Percentiles rank a stretch among this genome's conserved stretches.
Evolutionary conservation across 2,888 invertebrate genomes (phyloP).

Genomic region (Heliconius erato): DNA sequence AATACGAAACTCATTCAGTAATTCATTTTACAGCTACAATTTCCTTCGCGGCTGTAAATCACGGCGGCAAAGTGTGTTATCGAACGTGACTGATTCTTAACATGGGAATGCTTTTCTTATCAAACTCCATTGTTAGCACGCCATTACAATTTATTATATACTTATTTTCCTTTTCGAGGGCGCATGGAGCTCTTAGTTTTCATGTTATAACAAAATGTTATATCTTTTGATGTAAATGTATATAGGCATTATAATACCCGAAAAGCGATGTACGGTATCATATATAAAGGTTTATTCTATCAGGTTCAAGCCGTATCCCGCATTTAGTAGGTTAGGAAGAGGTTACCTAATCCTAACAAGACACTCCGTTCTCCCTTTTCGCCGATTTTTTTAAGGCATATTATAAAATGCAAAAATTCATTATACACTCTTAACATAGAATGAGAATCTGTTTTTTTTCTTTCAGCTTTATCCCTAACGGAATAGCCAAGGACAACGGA

Average conservation of each 20-base stretch:
- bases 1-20: conserved; percentile 24
- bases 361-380: too few relatives aligned
- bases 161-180: conserved; percentile 21
- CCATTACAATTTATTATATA: conserved; percentile 32
- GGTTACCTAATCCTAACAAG: too few relatives aligned
- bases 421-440: background rate
- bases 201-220: background rate
- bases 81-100: conserved; percentile 38
- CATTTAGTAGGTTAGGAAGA: too few relatives aligned
- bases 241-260: background rate
- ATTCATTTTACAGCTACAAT: conserved; percentile 31
- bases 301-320: too few relatives aligned
- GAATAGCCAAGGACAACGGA: too few relatives aligned
- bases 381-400: too few relatives aligned
- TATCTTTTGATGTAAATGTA: background rate
- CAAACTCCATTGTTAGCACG: conserved; percentile 23
- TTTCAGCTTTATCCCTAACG: too few relatives aligned
- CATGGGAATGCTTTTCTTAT: conserved; percentile 38
- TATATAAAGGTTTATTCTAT: background rate
- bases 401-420: background rate
- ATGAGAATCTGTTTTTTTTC: too few relatives aligned
- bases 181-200: conserved; percentile 4
- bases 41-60: conserved; percentile 32
- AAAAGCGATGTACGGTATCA: background rate
- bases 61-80: conserved; percentile 30